Evolutionary conservation across 2,113 vertebrate species (phyloP).

Genomic region (Acanthochromis polyacanthus): DNA sequence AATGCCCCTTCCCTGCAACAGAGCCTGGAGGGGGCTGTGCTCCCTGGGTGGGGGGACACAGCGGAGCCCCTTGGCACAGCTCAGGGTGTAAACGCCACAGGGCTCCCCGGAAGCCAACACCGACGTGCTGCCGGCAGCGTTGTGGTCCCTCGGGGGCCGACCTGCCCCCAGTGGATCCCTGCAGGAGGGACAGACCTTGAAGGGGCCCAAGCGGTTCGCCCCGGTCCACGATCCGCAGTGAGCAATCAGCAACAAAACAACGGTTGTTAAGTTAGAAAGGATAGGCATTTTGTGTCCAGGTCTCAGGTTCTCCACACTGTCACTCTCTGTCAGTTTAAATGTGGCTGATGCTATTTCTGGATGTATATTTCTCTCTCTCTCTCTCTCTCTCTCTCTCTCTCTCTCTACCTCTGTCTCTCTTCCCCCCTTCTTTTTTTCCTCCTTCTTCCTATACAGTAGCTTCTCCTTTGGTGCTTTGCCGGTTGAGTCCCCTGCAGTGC

Average conservation of each 20-base stretch:
- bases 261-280: conserved; percentile 78
- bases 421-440: conserved; percentile 24
- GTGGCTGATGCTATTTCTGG: conserved; percentile 82
- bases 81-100: conserved; percentile 86
- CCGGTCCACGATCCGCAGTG: conserved; percentile 81
- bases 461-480: conserved; percentile 75
- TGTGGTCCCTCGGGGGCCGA: conserved; percentile 81
- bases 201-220: conserved; percentile 79
- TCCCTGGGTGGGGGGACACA: conserved; percentile 85
- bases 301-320: conserved; percentile 79
- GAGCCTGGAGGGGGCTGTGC: conserved; percentile 86
- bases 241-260: conserved; percentile 83
- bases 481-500: conserved; percentile 82
- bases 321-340: conserved; percentile 74
- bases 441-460: conserved; percentile 71
- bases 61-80: conserved; percentile 86
- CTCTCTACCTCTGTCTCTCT: background rate
- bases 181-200: conserved; percentile 82
- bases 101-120: conserved; percentile 83
- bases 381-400: conserved; percentile 65
- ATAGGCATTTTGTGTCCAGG: conserved; percentile 81
- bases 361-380: conserved; percentile 71
- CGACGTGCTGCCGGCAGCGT: conserved; percentile 76
- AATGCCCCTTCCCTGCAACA: conserved; percentile 86
- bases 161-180: conserved; percentile 78